phyloP scores from a whole-genome alignment of 2,113 vertebrate genomes.

The Apistogramma diplotaenia region DNA sequence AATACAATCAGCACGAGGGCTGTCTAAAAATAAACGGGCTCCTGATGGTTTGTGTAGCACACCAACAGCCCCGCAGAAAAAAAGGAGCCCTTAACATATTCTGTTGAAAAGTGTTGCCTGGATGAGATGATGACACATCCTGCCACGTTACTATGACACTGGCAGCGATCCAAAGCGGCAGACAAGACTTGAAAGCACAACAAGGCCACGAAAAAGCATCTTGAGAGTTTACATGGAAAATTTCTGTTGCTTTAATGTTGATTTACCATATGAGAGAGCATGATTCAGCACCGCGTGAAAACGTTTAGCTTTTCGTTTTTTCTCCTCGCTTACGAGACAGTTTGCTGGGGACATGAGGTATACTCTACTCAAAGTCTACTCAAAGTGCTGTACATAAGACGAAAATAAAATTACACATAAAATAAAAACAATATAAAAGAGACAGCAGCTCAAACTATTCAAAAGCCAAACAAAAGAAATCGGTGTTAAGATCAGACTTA shows the following conservation, averaged over 20 bases:
- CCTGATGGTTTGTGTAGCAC: not conserved
- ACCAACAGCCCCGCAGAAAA: not conserved
- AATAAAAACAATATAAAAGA: too few relatives aligned
- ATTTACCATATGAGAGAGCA: constrained; percentile 23
- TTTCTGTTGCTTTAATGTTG: constrained; percentile 39
- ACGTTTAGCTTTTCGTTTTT: constrained; percentile 25
- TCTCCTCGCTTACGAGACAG: not conserved
- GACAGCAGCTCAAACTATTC: too few relatives aligned
- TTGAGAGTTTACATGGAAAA: constrained; percentile 23
- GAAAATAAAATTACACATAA: too few relatives aligned
- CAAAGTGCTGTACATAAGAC: too few relatives aligned
- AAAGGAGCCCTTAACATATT: constrained; percentile 8
- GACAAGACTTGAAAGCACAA: constrained; percentile 41
- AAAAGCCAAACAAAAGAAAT: too few relatives aligned
- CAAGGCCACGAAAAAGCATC: constrained; percentile 19
- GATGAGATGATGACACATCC: constrained; percentile 40
- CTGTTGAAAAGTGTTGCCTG: constrained; percentile 11
- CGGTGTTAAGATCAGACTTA: too few relatives aligned
- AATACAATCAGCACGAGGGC: constrained; percentile 30
- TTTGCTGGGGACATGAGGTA: constrained; percentile 25
- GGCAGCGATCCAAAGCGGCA: constrained; percentile 20
- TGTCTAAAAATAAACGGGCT: constrained; percentile 49
- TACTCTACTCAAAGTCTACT: too few relatives aligned
- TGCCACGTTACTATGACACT: constrained; percentile 47
- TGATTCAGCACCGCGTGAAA: constrained; percentile 33